These are phyloP conservation scores for Nasonia longicornis DNA, from an alignment of 1,140 invertebrate genomes.

Conservation along the genomic window DNA sequence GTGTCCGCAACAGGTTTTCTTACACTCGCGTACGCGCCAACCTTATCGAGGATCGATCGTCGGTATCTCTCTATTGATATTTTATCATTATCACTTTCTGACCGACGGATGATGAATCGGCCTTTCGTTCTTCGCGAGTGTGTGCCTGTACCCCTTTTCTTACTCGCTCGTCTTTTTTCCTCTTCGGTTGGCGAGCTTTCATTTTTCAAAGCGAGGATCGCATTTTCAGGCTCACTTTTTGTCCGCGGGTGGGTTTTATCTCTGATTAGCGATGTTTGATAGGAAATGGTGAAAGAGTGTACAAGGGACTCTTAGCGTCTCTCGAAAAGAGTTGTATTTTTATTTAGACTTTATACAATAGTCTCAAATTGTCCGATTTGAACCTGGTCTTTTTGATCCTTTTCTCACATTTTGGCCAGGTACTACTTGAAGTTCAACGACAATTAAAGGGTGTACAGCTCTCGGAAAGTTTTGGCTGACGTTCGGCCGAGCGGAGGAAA, in stretches of 20 bases:
- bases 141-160: neutral
- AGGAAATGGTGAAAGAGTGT: no score
- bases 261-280: no score
- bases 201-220: slow-evolving; percentile 28
- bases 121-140: neutral
- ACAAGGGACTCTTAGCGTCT: no score
- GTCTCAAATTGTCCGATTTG: no score
- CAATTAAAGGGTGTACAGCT: no score
- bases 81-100: slow-evolving; percentile 33
- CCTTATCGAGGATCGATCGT: slow-evolving; percentile 21
- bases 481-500: no score
- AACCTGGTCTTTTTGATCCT: no score
- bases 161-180: neutral
- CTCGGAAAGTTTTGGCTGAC: no score
- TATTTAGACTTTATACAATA: no score
- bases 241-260: neutral
- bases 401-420: neutral
- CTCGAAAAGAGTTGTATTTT: no score
- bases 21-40: neutral
- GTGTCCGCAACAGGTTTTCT: slow-evolving; percentile 26
- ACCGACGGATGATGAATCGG: slow-evolving; percentile 23
- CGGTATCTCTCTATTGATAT: slow-evolving; percentile 35
- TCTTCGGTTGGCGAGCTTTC: neutral
- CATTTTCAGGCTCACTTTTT: slow-evolving; percentile 11
- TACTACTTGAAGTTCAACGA: no score